Evolutionary conservation across 2,113 vertebrate genomes (phyloP), one percentile per base, ranked within the genome.

Genomic region (Hystrix cristata): DNA sequence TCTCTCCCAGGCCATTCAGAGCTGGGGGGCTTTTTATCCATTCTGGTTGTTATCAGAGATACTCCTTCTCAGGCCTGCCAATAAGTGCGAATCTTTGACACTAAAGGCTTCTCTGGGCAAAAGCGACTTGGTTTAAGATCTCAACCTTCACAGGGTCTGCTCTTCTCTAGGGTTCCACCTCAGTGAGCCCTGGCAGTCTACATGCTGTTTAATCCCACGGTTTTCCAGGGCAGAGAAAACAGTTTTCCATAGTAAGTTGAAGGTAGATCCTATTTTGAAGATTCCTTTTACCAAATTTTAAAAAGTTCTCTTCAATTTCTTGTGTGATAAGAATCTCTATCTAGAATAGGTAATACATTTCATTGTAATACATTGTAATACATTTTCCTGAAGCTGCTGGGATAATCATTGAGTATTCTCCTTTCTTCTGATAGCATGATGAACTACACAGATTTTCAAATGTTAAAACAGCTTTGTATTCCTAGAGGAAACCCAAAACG

Each of bases 291-390:
- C 25, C 15, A 80, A 82, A 60, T 57, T 48, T 51, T 60, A 13
- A 90, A 53, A 85, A 29, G 7, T 38, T 59, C 0, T 23, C 21
- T 90, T 91, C 29, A 53, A 18, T 74, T 72, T 43, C 51, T 72
- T 46, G 2, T 96, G 91, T 65, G 55, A 25, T 55, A 78, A 53
- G 60, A 71, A 21, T 53, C 55, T 94, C 95, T 65, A 38, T 84
- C 83, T 95, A 78, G 34, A 57, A 55, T 43, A 1, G 12, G 6
- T 38, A 38, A 38, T 38, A 38, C 38, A 38, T 38, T 38, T 38
- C 38, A 38, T 38, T 38, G 2, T 38, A 1, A 1, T 65, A 80
- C 76, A 43, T 67, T 74, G 34, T 81, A 48, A 64, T 67, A 15
- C 3, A 14, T 84, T 48, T 87, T 74, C 85, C 51, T 88, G 71